Evolutionary conservation across 2,797 vertebrate species (phyloP).

Genomic region (Hemitrygon akajei): DNA sequence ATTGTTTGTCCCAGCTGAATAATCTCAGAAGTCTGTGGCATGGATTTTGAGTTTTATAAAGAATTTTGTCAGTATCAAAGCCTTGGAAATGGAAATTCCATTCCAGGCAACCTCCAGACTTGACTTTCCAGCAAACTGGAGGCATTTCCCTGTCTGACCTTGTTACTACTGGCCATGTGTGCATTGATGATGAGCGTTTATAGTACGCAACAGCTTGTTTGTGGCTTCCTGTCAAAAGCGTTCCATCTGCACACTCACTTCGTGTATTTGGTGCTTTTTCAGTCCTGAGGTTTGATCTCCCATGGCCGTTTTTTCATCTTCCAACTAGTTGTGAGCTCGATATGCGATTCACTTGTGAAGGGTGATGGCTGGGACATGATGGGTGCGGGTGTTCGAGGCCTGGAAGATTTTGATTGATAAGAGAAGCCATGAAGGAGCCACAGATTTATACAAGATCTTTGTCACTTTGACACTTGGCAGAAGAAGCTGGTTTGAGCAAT

Average conservation of each 20-base stretch:
- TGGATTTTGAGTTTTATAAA: background rate
- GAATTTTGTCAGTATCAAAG: background rate
- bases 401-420: background rate
- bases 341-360: background rate
- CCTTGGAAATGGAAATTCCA: background rate
- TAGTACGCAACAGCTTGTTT: background rate
- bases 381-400: background rate
- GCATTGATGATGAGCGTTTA: background rate
- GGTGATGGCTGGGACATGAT: background rate
- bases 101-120: background rate
- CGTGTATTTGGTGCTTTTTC: background rate
- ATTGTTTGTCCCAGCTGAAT: background rate
- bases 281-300: background rate
- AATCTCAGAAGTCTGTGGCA: background rate
- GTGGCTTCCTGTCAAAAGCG: background rate
- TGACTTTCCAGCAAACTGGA: background rate
- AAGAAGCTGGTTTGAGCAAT: background rate
- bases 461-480: background rate
- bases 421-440: background rate
- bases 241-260: background rate
- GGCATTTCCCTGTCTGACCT: background rate
- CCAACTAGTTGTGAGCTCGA: background rate
- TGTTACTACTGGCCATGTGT: background rate
- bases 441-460: background rate
- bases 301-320: too few relatives aligned